Evolutionary conservation across 2,797 vertebrate genomes (phyloP).

Genomic region (Helicolenus hilgendorfi): DNA sequence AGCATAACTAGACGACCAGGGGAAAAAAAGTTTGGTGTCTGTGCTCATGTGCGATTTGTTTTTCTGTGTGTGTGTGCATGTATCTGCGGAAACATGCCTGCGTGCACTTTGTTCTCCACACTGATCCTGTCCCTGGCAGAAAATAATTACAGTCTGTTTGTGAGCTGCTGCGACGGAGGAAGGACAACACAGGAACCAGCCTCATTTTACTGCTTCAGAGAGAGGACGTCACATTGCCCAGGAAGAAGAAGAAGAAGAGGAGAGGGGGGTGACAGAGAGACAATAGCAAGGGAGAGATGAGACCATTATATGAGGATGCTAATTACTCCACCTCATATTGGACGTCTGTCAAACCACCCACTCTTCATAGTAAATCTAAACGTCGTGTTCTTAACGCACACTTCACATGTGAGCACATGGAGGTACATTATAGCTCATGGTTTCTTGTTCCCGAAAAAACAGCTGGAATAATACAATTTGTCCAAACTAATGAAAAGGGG

Average conservation of each 20-base stretch:
- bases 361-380: constrained; percentile 76
- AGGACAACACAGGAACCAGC: constrained; percentile 83
- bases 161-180: constrained; percentile 74
- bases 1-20: constrained; percentile 84
- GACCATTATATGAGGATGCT: constrained; percentile 82
- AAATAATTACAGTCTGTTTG: constrained; percentile 90
- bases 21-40: constrained; percentile 59
- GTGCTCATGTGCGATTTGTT: constrained; percentile 55
- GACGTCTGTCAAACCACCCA: constrained; percentile 85
- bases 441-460: constrained; percentile 27
- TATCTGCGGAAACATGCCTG: constrained; percentile 43
- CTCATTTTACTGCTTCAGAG: constrained; percentile 88
- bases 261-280: constrained; percentile 40
- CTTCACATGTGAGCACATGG: constrained; percentile 22
- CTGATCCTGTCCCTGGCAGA: constrained; percentile 87
- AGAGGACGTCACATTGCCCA: constrained; percentile 86
- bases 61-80: constrained; percentile 9
- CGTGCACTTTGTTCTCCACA: constrained; percentile 89
- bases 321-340: constrained; percentile 88
- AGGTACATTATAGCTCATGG: constrained; percentile 4
- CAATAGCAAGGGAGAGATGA: constrained; percentile 70
- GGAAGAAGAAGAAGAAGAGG: constrained; percentile 49
- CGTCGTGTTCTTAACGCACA: constrained; percentile 37
- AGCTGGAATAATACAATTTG: constrained; percentile 61
- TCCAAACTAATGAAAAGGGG: constrained; percentile 35